phyloP scores from a whole-genome alignment of 2,888 invertebrate genomes.

The Anoplius nigerrimus region DNA sequence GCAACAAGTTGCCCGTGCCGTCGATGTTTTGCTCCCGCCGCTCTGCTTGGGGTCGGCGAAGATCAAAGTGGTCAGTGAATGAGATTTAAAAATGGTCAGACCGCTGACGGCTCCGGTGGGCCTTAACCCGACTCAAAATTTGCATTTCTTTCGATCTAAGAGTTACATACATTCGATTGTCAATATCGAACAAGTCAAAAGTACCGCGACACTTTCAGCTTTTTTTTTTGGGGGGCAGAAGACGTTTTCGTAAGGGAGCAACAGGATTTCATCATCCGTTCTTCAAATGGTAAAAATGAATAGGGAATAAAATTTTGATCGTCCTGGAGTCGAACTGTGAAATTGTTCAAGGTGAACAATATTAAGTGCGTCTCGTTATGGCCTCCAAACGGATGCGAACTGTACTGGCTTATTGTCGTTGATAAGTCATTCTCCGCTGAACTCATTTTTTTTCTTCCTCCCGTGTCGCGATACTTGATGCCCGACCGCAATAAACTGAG shows the following conservation, averaged over 20 bases:
- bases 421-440: background rate
- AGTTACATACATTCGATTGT: too few species aligned
- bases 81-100: background rate
- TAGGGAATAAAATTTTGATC: too few species aligned
- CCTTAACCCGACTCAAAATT: too few species aligned
- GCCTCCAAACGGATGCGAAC: background rate
- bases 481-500: too few species aligned
- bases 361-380: background rate
- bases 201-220: background rate
- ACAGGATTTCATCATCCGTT: slow-evolving; percentile 30
- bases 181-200: background rate
- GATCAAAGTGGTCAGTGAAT: background rate
- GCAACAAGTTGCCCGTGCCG: too few species aligned
- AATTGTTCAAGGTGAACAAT: too few species aligned
- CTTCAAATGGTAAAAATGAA: background rate
- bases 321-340: too few species aligned
- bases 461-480: background rate
- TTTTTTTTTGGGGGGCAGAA: background rate
- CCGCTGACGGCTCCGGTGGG: background rate
- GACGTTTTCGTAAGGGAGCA: background rate
- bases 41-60: too few species aligned
- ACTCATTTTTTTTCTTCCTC: background rate
- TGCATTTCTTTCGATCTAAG: too few species aligned
- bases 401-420: background rate
- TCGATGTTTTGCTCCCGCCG: background rate